Evolutionary conservation across 1,140 invertebrate species (phyloP).

Genomic region (Hestina assimilis): DNA sequence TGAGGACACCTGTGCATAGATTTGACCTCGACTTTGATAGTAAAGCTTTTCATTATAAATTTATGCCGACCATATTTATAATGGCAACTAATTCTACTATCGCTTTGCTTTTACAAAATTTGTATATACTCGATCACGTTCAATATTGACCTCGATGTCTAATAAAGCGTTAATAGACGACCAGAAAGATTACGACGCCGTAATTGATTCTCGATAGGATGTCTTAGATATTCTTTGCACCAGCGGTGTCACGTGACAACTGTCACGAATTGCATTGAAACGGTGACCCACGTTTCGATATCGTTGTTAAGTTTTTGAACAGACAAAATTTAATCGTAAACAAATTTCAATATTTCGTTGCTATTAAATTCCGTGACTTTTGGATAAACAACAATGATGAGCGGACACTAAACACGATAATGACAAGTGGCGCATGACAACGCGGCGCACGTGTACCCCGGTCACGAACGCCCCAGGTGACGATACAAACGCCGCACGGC

Average conservation of each 20-base stretch:
- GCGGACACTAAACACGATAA: conserved; percentile 55
- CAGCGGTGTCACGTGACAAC: conserved; percentile 35
- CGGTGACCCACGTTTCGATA: conserved; percentile 35
- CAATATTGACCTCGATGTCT: conserved; percentile 29
- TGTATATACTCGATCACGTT: conserved; percentile 21
- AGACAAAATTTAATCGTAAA: too few species aligned
- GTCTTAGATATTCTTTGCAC: conserved; percentile 2
- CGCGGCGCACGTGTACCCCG: conserved; percentile 54
- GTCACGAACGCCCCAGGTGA: conserved; percentile 64
- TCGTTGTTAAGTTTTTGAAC: conserved; percentile 32
- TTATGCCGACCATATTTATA: background rate
- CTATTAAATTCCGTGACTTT: conserved; percentile 19
- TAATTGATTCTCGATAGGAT: conserved; percentile 32
- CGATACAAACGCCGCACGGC: conserved; percentile 31
- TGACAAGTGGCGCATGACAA: conserved; percentile 65
- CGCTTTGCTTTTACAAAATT: conserved; percentile 1
- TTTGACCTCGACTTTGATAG: conserved; percentile 9
- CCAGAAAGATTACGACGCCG: conserved; percentile 31
- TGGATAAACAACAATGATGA: conserved; percentile 3
- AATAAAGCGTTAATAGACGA: conserved; percentile 33
- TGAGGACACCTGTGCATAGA: conserved; percentile 10
- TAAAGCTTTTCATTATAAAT: conserved; percentile 11
- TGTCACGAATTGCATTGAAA: conserved; percentile 46
- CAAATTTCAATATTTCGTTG: conserved; percentile 16
- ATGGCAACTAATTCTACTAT: background rate